Conservation (phyloP, 2,797 vertebrate genomes). For the Brachymystax lenok region DNA sequence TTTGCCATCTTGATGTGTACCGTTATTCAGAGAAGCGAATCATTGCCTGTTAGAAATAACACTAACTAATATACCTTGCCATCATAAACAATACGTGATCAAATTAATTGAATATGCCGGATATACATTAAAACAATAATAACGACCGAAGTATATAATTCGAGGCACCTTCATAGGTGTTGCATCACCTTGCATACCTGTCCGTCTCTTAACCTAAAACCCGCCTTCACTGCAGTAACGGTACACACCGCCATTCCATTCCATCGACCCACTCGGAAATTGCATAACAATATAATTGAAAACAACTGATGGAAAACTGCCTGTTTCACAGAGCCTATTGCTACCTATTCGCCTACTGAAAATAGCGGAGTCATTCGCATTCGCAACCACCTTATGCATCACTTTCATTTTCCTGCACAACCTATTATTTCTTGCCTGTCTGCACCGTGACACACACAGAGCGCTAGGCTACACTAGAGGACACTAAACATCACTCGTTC, state of each 20-base stretch:
- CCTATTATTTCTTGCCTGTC: slow-evolving; percentile 1
- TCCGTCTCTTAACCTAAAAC: slow-evolving; percentile 65
- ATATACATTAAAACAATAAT: neutral
- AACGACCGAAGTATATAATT: neutral
- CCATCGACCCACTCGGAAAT: slow-evolving; percentile 41
- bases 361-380: slow-evolving; percentile 36
- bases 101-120: neutral
- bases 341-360: slow-evolving; percentile 3
- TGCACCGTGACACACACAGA: slow-evolving; percentile 23
- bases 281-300: slow-evolving; percentile 53
- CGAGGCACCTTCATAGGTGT: slow-evolving; percentile 77
- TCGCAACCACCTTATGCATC: slow-evolving; percentile 52
- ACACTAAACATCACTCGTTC: neutral
- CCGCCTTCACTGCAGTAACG: slow-evolving; percentile 80
- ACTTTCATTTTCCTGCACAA: slow-evolving; percentile 37
- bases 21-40: too few relatives aligned
- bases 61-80: neutral
- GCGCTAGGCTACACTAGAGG: slow-evolving; percentile 44
- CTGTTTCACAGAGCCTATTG: slow-evolving; percentile 20
- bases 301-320: slow-evolving; percentile 59
- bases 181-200: slow-evolving; percentile 84
- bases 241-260: slow-evolving; percentile 75
- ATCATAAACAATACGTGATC: neutral
- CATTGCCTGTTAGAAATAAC: neutral
- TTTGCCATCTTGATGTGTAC: too few relatives aligned